Percentiles rank a stretch among this genome's conserved stretches.
phyloP scores from a whole-genome alignment of 2,797 vertebrate genomes.

The Spea hammondii region DNA sequence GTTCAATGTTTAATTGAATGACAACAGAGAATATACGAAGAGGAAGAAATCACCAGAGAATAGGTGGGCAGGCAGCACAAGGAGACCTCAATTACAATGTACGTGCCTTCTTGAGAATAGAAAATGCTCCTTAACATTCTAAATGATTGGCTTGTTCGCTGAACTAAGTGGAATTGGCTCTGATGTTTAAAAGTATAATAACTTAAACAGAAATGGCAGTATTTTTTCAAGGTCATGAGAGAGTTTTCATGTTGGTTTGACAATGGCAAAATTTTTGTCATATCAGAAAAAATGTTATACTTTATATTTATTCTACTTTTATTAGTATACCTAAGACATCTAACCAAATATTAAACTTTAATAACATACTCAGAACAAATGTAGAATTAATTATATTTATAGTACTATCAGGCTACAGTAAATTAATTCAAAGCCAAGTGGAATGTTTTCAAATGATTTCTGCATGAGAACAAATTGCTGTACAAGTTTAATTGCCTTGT shows the following conservation, averaged over 20 bases:
- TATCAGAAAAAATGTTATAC: no score
- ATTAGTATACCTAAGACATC: no score
- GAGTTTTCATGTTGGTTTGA: constrained; percentile 39
- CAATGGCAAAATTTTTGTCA: not conserved
- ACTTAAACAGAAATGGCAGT: constrained; percentile 57
- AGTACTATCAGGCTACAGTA: no score
- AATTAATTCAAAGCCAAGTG: no score
- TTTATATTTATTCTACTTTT: no score
- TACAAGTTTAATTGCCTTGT: no score
- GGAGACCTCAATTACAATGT: constrained; percentile 58
- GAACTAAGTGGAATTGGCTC: constrained; percentile 57
- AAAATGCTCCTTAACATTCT: constrained; percentile 59
- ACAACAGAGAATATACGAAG: not conserved
- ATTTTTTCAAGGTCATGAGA: constrained; percentile 54
- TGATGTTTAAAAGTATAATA: constrained; percentile 56
- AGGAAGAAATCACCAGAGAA: constrained; percentile 24
- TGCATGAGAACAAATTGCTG: no score
- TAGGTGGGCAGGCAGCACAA: constrained; percentile 56
- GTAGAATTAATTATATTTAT: no score
- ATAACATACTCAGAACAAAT: no score
- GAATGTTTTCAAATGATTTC: no score
- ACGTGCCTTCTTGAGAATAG: constrained; percentile 55
- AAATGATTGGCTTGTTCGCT: constrained; percentile 61
- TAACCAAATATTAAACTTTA: no score
- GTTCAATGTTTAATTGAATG: not conserved